phyloP scores from a whole-genome alignment of 92 coral and sea anemone species.

The Pocillopora grandis region DNA sequence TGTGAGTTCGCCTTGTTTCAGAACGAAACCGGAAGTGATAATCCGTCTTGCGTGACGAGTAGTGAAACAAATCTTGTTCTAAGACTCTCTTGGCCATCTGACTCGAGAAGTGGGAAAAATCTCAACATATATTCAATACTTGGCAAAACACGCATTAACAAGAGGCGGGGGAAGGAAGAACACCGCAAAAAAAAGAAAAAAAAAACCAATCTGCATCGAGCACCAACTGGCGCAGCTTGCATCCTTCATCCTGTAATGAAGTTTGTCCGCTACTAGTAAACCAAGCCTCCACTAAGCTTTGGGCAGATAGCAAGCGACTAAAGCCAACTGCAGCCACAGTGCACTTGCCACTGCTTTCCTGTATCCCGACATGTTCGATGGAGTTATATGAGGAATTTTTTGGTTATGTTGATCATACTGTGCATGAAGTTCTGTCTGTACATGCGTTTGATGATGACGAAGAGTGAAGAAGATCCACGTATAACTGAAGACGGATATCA shows the following conservation, averaged over 20 bases:
- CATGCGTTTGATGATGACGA: background rate
- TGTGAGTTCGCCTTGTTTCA: background rate
- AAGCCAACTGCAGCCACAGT: background rate
- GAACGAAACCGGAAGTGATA: background rate
- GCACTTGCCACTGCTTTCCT: constrained; percentile 28
- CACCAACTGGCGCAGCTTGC: no score
- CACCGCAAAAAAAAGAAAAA: no score
- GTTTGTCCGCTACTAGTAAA: background rate
- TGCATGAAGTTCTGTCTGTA: background rate
- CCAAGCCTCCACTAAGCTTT: background rate
- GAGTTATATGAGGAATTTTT: background rate
- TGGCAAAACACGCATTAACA: no score
- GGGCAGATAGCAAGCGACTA: background rate
- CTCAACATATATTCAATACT: no score
- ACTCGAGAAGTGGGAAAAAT: no score
- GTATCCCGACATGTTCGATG: constrained; percentile 24
- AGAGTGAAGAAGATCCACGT: no score
- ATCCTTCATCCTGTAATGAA: background rate
- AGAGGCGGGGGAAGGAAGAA: no score
- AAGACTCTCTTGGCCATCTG: no score
- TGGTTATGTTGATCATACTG: background rate
- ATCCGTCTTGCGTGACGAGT: background rate
- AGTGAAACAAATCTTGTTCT: no score
- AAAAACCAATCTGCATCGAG: no score
- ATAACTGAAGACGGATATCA: background rate